phyloP scores from a whole-genome alignment of 2,888 invertebrate species.

The Criorhina ranunculi region DNA sequence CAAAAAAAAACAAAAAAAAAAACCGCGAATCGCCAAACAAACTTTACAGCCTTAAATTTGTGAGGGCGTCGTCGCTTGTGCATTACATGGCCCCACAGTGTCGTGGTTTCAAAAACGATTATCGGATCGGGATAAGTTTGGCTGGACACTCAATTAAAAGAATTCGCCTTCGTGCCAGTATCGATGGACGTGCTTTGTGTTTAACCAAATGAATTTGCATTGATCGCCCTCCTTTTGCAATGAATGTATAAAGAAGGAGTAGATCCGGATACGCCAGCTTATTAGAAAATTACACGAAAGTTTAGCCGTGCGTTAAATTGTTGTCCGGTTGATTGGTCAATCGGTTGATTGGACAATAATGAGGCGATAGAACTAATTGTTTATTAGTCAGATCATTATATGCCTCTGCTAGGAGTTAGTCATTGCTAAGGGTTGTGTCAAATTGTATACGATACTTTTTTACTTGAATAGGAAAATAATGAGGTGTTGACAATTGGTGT shows the following conservation, averaged over 20 bases:
- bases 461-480: neutral
- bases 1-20: neutral
- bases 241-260: neutral
- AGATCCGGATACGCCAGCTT: slow-evolving; percentile 24
- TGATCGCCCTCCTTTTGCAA: neutral
- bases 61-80: neutral
- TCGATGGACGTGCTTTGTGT: neutral
- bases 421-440: neutral
- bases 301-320: slow-evolving; percentile 67
- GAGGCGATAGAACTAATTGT: neutral
- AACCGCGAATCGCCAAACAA: neutral
- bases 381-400: neutral
- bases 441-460: neutral
- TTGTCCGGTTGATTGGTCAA: slow-evolving; percentile 49
- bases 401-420: neutral
- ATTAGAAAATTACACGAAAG: slow-evolving; percentile 62
- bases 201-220: slow-evolving; percentile 27
- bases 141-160: slow-evolving; percentile 27
- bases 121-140: slow-evolving; percentile 41
- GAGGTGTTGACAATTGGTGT: neutral
- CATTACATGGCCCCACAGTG: neutral
- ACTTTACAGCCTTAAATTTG: neutral
- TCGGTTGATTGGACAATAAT: slow-evolving; percentile 25
- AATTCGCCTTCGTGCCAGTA: neutral
- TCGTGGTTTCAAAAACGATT: slow-evolving; percentile 24